Evolutionary conservation across 2,113 vertebrate species (phyloP).

Genomic region (Rhinolophus sinicus): DNA sequence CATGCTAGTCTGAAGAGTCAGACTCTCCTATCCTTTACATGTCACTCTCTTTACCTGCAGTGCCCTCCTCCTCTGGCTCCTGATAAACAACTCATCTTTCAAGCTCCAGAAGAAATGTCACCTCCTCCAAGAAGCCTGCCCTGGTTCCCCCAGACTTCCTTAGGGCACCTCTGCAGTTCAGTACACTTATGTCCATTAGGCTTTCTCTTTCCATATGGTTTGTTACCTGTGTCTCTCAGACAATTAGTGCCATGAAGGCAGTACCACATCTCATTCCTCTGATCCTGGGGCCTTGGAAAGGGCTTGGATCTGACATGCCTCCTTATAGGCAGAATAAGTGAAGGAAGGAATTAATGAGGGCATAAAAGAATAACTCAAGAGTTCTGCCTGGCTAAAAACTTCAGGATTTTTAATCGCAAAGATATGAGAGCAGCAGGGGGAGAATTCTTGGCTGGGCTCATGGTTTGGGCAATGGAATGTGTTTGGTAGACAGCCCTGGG

Average conservation of each 20-base stretch:
- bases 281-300: background rate
- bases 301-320: background rate
- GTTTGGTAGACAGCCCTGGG: background rate
- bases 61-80: background rate
- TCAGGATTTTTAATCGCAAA: background rate
- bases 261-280: background rate
- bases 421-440: background rate
- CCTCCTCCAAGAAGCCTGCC: slow-evolving; percentile 12
- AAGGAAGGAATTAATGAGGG: background rate
- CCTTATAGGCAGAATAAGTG: background rate
- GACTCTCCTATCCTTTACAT: background rate
- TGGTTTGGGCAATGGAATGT: background rate
- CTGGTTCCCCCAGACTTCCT: background rate
- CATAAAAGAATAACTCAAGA: background rate
- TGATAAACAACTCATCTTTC: background rate
- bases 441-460: background rate
- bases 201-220: background rate
- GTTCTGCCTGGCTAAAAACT: background rate
- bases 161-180: background rate
- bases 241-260: background rate
- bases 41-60: background rate
- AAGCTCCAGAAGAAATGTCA: background rate
- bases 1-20: background rate
- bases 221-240: background rate
- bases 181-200: background rate